A percentile compares a stretch with the other conserved stretches of the same genome.
These are phyloP conservation scores for Catamblyrhynchus diadema DNA, from an alignment of 2,797 vertebrate genomes.

Conservation along the genomic window DNA sequence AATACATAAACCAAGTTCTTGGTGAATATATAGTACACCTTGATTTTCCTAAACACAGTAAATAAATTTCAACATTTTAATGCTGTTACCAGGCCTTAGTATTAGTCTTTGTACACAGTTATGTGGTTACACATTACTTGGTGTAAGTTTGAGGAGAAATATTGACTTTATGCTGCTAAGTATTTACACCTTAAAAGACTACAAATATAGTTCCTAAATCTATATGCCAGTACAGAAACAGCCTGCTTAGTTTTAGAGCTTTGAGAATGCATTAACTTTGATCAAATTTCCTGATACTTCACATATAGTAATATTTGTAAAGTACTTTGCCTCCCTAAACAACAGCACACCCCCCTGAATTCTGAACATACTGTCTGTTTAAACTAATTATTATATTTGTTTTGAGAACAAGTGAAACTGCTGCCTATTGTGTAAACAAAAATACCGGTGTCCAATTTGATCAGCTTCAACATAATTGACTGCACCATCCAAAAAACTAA, in stretches of 20 bases:
- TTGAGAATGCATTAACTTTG: background rate
- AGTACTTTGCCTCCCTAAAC: background rate
- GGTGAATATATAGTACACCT: background rate
- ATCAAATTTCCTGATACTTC: background rate
- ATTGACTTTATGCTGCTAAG: background rate
- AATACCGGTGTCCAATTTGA: background rate
- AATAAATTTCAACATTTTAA: background rate
- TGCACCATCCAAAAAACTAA: background rate
- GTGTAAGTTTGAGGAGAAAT: background rate
- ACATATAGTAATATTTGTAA: background rate
- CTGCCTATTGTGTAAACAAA: background rate
- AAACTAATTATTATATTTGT: background rate
- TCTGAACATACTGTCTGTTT: background rate
- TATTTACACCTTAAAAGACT: background rate
- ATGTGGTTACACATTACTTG: accelerated
- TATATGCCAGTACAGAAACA: background rate
- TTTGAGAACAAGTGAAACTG: background rate
- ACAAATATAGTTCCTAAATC: background rate
- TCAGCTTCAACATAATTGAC: background rate
- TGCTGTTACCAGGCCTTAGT: background rate
- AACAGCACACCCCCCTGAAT: background rate
- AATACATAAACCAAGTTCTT: background rate
- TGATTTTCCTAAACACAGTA: background rate
- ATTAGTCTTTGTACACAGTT: background rate
- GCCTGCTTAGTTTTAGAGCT: background rate